Percentiles rank a stretch among this genome's conserved stretches.
Conservation (phyloP, 2,797 vertebrate species). For the Dromococcyx pavoninus region DNA sequence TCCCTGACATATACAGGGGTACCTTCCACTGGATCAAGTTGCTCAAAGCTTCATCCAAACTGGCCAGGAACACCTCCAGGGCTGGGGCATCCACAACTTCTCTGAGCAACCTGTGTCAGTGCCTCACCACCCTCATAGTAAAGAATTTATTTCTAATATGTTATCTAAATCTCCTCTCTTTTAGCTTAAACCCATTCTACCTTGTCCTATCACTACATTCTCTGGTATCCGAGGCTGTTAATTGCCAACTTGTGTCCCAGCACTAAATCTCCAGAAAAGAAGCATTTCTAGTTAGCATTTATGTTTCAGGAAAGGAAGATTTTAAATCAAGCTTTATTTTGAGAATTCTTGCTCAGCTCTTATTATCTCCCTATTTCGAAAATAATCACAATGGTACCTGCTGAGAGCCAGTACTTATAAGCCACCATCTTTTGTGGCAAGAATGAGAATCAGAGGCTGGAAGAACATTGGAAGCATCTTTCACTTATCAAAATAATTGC, state of each 20-base stretch:
- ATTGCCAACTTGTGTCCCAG: neutral
- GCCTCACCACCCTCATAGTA: too few species aligned
- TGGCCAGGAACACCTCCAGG: too few species aligned
- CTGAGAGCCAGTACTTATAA: neutral
- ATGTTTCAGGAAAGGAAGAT: neutral
- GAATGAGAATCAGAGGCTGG: neutral
- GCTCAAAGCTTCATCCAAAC: too few species aligned
- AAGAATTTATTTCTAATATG: too few species aligned
- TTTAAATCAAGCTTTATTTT: neutral
- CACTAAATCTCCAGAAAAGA: neutral
- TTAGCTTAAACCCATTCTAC: too few species aligned
- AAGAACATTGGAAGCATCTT: neutral
- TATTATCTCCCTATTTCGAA: neutral
- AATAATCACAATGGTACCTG: neutral
- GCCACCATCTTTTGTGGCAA: neutral
- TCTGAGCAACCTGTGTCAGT: too few species aligned
- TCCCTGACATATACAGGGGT: too few species aligned
- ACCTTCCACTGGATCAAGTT: too few species aligned
- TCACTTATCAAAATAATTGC: neutral
- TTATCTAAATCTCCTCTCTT: too few species aligned
- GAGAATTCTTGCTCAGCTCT: neutral
- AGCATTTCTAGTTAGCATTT: neutral
- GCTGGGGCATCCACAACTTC: too few species aligned
- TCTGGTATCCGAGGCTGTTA: neutral
- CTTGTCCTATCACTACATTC: too few species aligned